Evolutionary conservation across 2,113 vertebrate genomes (phyloP).

Genomic region (Hippocampus barbouri): DNA sequence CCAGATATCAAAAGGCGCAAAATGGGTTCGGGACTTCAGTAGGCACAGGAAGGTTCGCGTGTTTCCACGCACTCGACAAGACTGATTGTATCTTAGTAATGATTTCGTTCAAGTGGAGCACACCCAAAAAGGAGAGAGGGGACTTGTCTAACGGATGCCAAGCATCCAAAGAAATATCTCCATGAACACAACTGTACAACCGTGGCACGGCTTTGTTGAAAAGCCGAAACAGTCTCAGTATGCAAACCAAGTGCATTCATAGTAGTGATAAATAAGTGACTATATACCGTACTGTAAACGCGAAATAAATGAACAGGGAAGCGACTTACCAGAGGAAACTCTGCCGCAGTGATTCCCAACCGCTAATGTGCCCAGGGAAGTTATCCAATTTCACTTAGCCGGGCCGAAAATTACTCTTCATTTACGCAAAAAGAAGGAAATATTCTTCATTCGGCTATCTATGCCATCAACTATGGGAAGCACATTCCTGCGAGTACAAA

Average conservation of each 20-base stretch:
- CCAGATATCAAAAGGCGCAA: neutral
- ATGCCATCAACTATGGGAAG: too few species aligned
- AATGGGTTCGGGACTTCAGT: constrained; percentile 34
- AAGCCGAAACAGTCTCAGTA: constrained; percentile 24
- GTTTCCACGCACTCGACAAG: constrained; percentile 46
- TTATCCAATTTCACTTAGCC: neutral
- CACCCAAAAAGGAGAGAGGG: constrained; percentile 10
- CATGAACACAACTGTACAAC: constrained; percentile 55
- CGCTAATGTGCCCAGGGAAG: neutral
- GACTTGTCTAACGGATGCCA: constrained; percentile 25
- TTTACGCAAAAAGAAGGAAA: too few species aligned
- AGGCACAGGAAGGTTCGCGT: constrained; percentile 63
- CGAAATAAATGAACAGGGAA: constrained; percentile 13
- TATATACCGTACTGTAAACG: constrained; percentile 13
- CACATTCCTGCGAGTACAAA: too few species aligned
- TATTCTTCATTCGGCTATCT: too few species aligned
- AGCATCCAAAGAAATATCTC: constrained; percentile 54
- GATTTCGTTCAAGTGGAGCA: constrained; percentile 24
- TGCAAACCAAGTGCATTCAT: constrained; percentile 42
- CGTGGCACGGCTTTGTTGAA: neutral
- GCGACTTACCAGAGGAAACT: constrained; percentile 13
- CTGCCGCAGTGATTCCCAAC: neutral
- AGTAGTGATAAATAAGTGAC: constrained; percentile 29
- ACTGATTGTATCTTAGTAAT: constrained; percentile 57
- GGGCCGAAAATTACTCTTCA: neutral